Base-by-base conservation (phyloP, 2,797 vertebrate genomes). In the Microcaecilia unicolor region DNA sequence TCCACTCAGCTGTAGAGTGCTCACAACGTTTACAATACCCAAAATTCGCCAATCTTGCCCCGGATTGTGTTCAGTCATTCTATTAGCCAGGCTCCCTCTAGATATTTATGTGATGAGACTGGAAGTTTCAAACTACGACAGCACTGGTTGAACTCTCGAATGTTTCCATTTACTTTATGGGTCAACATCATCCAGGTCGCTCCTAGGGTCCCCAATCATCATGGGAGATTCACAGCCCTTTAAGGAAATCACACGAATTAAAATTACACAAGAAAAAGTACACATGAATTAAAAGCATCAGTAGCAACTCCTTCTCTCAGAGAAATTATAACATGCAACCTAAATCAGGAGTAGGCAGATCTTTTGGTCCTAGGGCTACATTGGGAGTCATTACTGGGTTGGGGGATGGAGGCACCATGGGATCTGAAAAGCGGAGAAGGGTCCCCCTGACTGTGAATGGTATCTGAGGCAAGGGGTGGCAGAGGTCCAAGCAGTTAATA, bases 171-270 rank as follows among this genome's bases (percentile, higher is more conserved):
- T 28, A 55, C 33, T 56, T 71, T 96, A 98, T 0, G 96, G 88
- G 58, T 99, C 96, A 2, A 98, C 93, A 2, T 98, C 94, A 18
- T 99, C 96, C 43, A 98, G 84, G 78, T 98, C 96, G 58, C 91
- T 97, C 84, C 93, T 93, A 6, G 93, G 82, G 51, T 99, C 95
- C 3, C 95, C 91, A 10, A 98, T 80, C 89, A 98, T 91, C 95
- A 99, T 97, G 55, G 95, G 94, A 65, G 95, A 99, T 49, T 97
- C 93, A 0, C 94, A 97, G 37, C 91, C 92, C 94, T 99, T 58
- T 20, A 28, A 31, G 9, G 54, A 28, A 49, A 29, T 15, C 8
- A n/a, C n/a, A n/a, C n/a, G n/a, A n/a, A n/a, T n/a, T n/a, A n/a
- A n/a, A n/a, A n/a, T n/a, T n/a, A n/a, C n/a, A n/a, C n/a, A n/a